Evolutionary conservation across 1,140 invertebrate genomes (phyloP).

Genomic region (Goniozus legneri): DNA sequence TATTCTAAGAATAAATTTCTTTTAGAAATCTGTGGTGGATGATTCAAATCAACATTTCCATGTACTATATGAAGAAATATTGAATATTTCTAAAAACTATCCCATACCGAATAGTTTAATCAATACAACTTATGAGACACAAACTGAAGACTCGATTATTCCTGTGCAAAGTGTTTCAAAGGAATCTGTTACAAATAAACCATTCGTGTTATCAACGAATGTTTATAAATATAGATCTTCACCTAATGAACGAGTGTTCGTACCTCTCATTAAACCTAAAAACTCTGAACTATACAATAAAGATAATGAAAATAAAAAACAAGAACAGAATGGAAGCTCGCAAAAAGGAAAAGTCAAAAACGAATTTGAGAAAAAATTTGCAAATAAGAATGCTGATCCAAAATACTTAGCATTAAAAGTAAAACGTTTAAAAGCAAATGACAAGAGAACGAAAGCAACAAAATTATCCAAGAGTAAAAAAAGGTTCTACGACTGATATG

Average conservation of each 20-base stretch:
- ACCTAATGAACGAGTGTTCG: conserved; percentile 29
- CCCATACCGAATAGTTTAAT: conserved; percentile 6
- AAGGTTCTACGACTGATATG: conserved; percentile 8
- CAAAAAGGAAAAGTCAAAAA: conserved; percentile 5
- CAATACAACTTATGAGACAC: neutral
- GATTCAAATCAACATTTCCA: conserved; percentile 23
- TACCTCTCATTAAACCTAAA: conserved; percentile 19
- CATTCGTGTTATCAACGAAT: conserved; percentile 18
- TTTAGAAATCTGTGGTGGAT: conserved; percentile 20
- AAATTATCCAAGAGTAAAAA: conserved; percentile 36
- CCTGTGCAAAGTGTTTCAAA: conserved; percentile 2
- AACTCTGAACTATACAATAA: conserved; percentile 3
- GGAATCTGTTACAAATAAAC: conserved; percentile 1
- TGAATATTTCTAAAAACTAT: conserved; percentile 18
- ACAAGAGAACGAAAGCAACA: conserved; percentile 39
- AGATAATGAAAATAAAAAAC: neutral
- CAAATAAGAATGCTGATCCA: conserved; percentile 8
- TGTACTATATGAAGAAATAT: conserved; percentile 24
- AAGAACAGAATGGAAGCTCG: neutral
- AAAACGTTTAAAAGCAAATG: conserved; percentile 39
- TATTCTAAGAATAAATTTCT: neutral
- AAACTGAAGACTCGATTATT: neutral
- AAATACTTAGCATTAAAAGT: conserved; percentile 43
- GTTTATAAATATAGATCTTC: conserved; percentile 37
- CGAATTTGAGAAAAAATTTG: conserved; percentile 2